Conservation (phyloP, 2,113 vertebrate species). For the Kryptolebias marmoratus region DNA sequence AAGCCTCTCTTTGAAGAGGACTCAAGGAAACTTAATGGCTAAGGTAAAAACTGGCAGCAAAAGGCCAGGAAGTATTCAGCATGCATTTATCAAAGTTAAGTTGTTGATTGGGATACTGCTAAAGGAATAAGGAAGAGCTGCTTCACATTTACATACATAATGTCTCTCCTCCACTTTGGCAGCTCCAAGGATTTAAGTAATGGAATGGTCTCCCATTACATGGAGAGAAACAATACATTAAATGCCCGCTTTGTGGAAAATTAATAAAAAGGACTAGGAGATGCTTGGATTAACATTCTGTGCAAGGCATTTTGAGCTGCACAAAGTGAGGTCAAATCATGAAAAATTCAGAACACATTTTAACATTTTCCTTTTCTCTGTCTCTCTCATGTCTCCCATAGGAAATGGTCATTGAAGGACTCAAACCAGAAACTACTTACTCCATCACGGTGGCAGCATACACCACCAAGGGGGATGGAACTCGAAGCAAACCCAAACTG, state of each 20-base stretch:
- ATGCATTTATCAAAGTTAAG: conserved; percentile 70
- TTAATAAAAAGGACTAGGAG: conserved; percentile 56
- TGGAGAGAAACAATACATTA: conserved; percentile 46
- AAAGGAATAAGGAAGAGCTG: conserved; percentile 31
- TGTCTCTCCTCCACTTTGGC: conserved; percentile 44
- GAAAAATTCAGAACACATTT: conserved; percentile 44
- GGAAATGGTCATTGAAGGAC: conserved; percentile 95
- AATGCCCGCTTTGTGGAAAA: conserved; percentile 65
- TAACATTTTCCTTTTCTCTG: conserved; percentile 48
- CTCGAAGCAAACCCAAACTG: conserved; percentile 94
- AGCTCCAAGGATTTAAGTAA: conserved; percentile 58
- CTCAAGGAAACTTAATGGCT: conserved; percentile 73
- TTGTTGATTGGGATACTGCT: conserved; percentile 61
- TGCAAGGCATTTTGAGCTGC: conserved; percentile 37
- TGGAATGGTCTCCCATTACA: conserved; percentile 52
- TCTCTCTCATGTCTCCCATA: conserved; percentile 64
- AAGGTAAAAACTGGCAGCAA: conserved; percentile 60
- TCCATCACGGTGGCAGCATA: conserved; percentile 98
- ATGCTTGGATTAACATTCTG: conserved; percentile 54
- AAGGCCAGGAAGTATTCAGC: conserved; percentile 59
- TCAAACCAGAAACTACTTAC: conserved; percentile 95
- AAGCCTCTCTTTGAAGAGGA: conserved; percentile 73
- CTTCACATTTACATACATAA: conserved; percentile 61
- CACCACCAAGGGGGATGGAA: conserved; percentile 98
- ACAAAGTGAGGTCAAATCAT: conserved; percentile 49